Percentiles rank a stretch among this genome's conserved stretches.
phyloP scores from a whole-genome alignment of 2,797 vertebrate species.

The Dermochelys coriacea region DNA sequence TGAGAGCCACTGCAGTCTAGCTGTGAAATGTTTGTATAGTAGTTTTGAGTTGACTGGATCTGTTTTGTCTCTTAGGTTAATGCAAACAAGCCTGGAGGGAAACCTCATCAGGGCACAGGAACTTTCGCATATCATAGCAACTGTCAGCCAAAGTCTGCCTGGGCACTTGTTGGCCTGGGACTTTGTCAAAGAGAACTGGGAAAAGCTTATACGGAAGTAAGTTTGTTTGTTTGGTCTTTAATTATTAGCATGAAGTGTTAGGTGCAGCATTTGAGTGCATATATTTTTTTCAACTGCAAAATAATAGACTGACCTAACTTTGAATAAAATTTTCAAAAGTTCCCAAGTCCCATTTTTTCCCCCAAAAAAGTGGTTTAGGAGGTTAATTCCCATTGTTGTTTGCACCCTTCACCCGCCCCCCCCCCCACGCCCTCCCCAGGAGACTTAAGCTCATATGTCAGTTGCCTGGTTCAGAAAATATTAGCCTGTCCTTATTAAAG shows the following conservation, averaged over 20 bases:
- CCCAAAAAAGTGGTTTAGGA: background rate
- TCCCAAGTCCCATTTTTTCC: background rate
- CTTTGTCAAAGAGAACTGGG: conserved; percentile 96
- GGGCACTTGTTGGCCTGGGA: conserved; percentile 94
- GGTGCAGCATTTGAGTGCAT: background rate
- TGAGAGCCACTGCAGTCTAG: background rate
- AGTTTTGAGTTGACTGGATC: background rate
- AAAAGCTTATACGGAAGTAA: conserved; percentile 90
- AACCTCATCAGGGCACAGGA: conserved; percentile 88
- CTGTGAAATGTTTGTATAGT: background rate
- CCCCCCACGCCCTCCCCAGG: too few species aligned
- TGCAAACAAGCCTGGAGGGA: conserved; percentile 85
- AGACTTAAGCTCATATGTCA: background rate
- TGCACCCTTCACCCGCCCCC: too few species aligned
- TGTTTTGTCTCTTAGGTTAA: conserved; percentile 85
- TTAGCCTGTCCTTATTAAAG: background rate
- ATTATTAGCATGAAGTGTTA: background rate
- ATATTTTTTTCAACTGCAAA: background rate
- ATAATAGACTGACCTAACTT: background rate
- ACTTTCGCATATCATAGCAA: conserved; percentile 86
- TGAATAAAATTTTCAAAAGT: background rate
- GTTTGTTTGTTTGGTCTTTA: conserved; percentile 43
- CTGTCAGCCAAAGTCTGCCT: conserved; percentile 83
- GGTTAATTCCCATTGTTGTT: background rate
- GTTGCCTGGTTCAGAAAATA: background rate